These are phyloP conservation scores for Nomada goodeniana DNA, from an alignment of 2,888 invertebrate species.

Conservation along the genomic window DNA sequence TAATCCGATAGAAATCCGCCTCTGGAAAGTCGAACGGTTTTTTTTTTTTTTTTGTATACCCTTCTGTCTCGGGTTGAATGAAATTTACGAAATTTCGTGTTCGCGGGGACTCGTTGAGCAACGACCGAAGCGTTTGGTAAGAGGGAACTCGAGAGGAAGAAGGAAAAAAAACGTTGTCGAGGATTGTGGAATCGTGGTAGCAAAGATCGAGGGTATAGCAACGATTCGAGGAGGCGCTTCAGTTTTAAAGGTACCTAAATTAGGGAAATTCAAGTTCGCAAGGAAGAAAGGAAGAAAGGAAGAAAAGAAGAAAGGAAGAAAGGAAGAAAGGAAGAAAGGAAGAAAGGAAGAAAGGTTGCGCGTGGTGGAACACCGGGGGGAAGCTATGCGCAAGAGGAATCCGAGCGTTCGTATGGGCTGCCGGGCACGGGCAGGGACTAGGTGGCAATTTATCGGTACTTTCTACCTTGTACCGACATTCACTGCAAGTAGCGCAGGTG, in stretches of 20 bases:
- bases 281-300: background rate
- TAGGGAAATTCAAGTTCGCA: background rate
- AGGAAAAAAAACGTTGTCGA: no score
- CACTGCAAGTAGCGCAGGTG: constrained; percentile 56
- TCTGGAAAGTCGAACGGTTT: constrained; percentile 2
- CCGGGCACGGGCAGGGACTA: constrained; percentile 54
- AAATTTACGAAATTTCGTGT: background rate
- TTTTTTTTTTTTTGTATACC: background rate
- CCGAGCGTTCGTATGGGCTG: constrained; percentile 33
- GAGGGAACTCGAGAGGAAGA: background rate
- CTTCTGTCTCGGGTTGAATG: background rate
- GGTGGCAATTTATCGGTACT: constrained; percentile 62
- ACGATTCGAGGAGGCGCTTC: background rate
- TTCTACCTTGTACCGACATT: constrained; percentile 54
- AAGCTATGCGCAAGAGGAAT: background rate
- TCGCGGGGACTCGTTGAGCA: background rate
- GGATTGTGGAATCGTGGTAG: background rate
- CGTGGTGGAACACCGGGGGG: background rate
- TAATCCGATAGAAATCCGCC: background rate
- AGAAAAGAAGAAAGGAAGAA: no score
- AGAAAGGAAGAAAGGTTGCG: background rate
- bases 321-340: no score
- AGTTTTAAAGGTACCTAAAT: background rate
- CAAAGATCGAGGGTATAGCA: background rate
- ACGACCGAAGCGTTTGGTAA: background rate